These are phyloP conservation scores for Centruroides vittatus DNA, from an alignment of 1,140 invertebrate genomes.

Conservation along the genomic window DNA sequence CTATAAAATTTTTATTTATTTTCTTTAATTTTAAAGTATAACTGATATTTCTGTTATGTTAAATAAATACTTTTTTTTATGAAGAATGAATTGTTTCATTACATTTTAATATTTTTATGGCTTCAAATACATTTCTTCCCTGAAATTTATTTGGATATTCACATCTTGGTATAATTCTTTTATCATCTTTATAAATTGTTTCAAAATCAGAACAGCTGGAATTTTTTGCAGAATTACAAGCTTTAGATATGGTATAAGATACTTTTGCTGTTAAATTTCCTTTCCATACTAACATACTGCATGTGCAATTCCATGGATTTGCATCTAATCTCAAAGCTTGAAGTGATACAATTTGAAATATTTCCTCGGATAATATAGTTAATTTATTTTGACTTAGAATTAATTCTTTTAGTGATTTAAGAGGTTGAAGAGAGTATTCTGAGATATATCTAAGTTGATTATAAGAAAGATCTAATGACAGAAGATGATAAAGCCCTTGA, in stretches of 20 bases:
- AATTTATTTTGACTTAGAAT: constrained; percentile 44
- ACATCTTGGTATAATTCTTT: constrained; percentile 3
- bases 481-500: constrained; percentile 41
- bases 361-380: constrained; percentile 35
- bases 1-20: no score
- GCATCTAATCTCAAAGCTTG: constrained; percentile 41
- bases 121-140: constrained; percentile 1
- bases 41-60: no score
- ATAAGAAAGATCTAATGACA: constrained; percentile 43
- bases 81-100: background rate
- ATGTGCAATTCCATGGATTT: constrained; percentile 55
- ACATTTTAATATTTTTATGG: constrained; percentile 2
- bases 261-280: constrained; percentile 30
- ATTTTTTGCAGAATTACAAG: constrained; percentile 27
- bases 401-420: constrained; percentile 41
- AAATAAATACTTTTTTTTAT: background rate
- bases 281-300: constrained; percentile 46
- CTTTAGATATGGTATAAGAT: constrained; percentile 25
- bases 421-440: constrained; percentile 44
- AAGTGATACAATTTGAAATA: constrained; percentile 36
- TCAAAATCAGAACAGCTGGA: background rate
- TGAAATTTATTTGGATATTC: constrained; percentile 1
- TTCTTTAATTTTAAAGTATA: no score
- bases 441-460: constrained; percentile 44
- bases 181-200: background rate